Conservation (phyloP, 1,140 invertebrate genomes). For the Caligus rogercresseyi region DNA sequence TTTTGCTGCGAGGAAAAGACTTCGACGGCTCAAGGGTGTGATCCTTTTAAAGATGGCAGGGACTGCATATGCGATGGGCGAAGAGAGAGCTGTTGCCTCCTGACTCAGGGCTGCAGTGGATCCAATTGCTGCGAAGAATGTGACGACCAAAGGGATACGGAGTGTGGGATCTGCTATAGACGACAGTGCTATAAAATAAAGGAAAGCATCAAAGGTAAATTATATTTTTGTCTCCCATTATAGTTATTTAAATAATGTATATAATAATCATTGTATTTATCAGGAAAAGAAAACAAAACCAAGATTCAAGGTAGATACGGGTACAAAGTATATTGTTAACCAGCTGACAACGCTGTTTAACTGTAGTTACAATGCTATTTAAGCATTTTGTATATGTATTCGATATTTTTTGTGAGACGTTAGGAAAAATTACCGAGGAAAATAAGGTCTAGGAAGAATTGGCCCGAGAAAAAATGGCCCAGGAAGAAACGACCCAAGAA, state of each 20-base stretch:
- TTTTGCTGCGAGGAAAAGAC: background rate
- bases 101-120: background rate
- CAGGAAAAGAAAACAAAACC: background rate
- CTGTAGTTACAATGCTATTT: too few species aligned
- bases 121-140: background rate
- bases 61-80: background rate
- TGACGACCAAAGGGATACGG: background rate
- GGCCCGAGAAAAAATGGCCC: too few species aligned
- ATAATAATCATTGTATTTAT: background rate
- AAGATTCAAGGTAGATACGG: background rate
- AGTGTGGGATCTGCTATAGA: background rate
- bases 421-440: too few species aligned
- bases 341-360: too few species aligned
- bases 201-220: background rate
- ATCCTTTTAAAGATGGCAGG: background rate
- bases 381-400: too few species aligned
- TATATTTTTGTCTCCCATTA: too few species aligned
- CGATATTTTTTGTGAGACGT: too few species aligned
- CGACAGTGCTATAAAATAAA: background rate
- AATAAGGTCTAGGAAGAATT: too few species aligned
- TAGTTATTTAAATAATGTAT: too few species aligned
- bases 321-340: too few species aligned
- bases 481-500: too few species aligned
- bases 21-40: background rate
- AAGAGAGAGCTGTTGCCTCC: background rate